phyloP scores from a whole-genome alignment of 2,113 vertebrate species.

The Hypocryptadius cinnamomeus region DNA sequence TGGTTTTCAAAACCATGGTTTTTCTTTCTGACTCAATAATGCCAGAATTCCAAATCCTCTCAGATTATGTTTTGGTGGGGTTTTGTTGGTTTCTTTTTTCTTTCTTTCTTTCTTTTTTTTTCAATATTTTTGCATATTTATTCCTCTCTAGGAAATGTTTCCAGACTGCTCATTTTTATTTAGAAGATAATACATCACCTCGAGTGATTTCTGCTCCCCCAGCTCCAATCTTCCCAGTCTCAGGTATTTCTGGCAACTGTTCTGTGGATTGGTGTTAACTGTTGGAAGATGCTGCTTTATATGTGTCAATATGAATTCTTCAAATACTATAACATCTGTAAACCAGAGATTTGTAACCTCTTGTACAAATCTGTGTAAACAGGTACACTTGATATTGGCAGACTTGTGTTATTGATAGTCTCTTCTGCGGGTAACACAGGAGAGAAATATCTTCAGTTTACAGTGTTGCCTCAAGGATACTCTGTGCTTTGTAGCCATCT shows the following conservation, averaged over 20 bases:
- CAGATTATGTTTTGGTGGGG: background rate
- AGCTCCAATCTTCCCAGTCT: slow-evolving; percentile 83
- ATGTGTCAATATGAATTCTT: background rate
- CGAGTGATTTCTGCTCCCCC: slow-evolving; percentile 80
- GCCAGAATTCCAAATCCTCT: background rate
- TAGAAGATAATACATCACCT: slow-evolving; percentile 87
- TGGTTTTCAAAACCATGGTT: background rate
- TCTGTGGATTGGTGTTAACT: background rate
- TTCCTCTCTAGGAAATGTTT: slow-evolving; percentile 86
- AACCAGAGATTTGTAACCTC: background rate
- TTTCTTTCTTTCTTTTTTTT: background rate
- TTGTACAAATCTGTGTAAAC: background rate
- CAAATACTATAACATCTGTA: background rate
- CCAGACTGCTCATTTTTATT: slow-evolving; percentile 97
- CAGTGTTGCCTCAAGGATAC: background rate
- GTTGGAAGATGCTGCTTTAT: background rate
- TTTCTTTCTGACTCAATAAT: background rate
- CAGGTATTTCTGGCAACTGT: slow-evolving; percentile 74
- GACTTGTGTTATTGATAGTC: background rate
- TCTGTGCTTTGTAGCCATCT: background rate
- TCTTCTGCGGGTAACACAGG: background rate
- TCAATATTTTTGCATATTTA: background rate
- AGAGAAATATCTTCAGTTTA: background rate
- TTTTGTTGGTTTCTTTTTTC: background rate
- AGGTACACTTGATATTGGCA: background rate